Evolutionary conservation across 2,888 invertebrate species (phyloP), one percentile per base, ranked within the genome.

Genomic region (Tribolium freemani): DNA sequence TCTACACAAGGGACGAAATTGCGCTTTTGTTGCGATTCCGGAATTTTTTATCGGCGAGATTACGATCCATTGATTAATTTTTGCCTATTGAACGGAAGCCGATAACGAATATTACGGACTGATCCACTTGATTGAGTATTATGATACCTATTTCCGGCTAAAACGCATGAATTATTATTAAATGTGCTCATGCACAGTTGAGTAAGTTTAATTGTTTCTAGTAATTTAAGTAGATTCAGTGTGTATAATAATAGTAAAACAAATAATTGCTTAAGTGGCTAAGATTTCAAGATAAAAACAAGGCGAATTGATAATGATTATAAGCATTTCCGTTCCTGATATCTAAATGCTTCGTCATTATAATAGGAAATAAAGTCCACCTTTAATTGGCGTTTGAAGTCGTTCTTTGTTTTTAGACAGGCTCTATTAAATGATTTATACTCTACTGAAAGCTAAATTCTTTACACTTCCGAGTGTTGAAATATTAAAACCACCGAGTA

Each of bases 1-100:
- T 71, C 57, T 56, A 56, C 44, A 48, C 38, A 38, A 38, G 38
- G 38, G 38, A 38, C 6, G 38, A 38, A 38, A 38, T 1, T 38
- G 38, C 26, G 4, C 3, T 26, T 3, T 26, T 26, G 1, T 0
- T 2, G 2, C 2, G 5, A 1, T 26, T 26, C 26, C 26, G 26
- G 26, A 26, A 38, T 38, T 38, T n/a, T n/a, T 38, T 38, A 38
- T 38, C 38, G 3, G 8, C 26, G 26, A 26, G 26, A 26, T 26
- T 5, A n/a, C 45, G 5, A 11, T 45, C 45, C 3, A 11, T 10
- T 11, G 45, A 45, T 45, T 45, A 10, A 45, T n/a, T n/a, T n/a
- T 45, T 5, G 11, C 4, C 4, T 11, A 11, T 11, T 4, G 45
- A 45, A 45, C 45, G 11, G 45, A 45, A 45, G 45, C 8, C 11